These are phyloP conservation scores for Mesorhabditis spiculigera DNA, from an alignment of 2,888 invertebrate species.

Conservation along the genomic window DNA sequence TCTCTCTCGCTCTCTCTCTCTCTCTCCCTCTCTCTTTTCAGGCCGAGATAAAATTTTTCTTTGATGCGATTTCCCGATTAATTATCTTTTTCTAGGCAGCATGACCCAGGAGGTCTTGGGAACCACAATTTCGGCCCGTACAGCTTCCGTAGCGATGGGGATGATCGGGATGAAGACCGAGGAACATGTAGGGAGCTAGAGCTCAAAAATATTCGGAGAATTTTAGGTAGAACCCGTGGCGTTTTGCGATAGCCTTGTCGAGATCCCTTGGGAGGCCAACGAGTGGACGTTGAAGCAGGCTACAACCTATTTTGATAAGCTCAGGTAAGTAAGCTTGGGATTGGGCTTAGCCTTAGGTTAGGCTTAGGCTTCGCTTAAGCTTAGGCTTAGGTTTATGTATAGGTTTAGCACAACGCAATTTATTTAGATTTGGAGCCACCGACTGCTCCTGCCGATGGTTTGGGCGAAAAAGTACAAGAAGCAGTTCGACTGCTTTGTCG, in stretches of 20 bases:
- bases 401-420: background rate
- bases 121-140: constrained; percentile 37
- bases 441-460: constrained; percentile 65
- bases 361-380: no score
- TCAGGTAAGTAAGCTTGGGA: constrained; percentile 17
- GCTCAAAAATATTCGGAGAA: background rate
- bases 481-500: constrained; percentile 73
- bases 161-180: constrained; percentile 58
- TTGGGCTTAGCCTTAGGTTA: no score
- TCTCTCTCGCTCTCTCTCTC: no score
- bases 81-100: constrained; percentile 24
- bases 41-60: no score
- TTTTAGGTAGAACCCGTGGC: constrained; percentile 32
- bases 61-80: background rate
- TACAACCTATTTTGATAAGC: constrained; percentile 21
- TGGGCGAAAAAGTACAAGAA: constrained; percentile 70
- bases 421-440: constrained; percentile 41
- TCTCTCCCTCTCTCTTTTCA: no score
- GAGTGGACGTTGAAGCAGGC: constrained; percentile 33
- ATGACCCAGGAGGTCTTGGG: constrained; percentile 34
- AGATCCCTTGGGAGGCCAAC: constrained; percentile 34
- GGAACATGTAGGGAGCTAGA: constrained; percentile 15
- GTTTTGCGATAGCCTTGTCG: constrained; percentile 32
- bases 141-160: constrained; percentile 57
- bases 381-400: background rate